These are phyloP conservation scores for Prosapia bicincta DNA, from an alignment of 2,888 invertebrate genomes.

Conservation along the genomic window DNA sequence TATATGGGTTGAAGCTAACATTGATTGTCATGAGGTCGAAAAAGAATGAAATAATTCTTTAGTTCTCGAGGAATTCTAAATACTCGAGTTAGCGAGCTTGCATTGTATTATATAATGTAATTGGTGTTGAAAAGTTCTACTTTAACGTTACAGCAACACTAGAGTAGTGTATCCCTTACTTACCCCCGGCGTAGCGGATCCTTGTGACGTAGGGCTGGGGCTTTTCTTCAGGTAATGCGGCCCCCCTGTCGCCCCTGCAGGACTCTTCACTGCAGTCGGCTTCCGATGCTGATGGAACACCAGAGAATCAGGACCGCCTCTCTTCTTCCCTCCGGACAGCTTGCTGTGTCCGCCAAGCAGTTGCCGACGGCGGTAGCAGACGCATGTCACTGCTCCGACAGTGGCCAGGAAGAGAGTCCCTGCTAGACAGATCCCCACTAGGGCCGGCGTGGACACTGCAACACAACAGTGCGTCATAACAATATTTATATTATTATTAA, in stretches of 20 bases:
- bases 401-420: slow-evolving; percentile 56
- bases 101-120: too few relatives aligned
- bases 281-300: slow-evolving; percentile 57
- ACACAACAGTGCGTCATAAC: slow-evolving; percentile 32
- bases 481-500: too few relatives aligned
- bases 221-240: slow-evolving; percentile 86
- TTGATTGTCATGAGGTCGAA: too few relatives aligned
- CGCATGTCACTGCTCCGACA: slow-evolving; percentile 60
- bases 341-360: slow-evolving; percentile 42
- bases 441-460: slow-evolving; percentile 54
- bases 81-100: too few relatives aligned
- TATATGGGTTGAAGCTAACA: too few relatives aligned
- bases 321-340: slow-evolving; percentile 44
- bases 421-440: slow-evolving; percentile 61
- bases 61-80: too few relatives aligned
- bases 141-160: too few relatives aligned
- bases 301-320: slow-evolving; percentile 27
- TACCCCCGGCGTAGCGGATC: slow-evolving; percentile 55
- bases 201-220: slow-evolving; percentile 75
- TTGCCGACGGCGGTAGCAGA: slow-evolving; percentile 60
- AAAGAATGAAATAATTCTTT: too few relatives aligned
- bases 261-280: slow-evolving; percentile 80
- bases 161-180: too few relatives aligned
- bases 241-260: slow-evolving; percentile 64
- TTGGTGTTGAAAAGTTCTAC: too few relatives aligned